Percentiles rank a stretch among this genome's conserved stretches.
These are phyloP conservation scores for Gasterosteus nipponicus DNA, from an alignment of 2,113 vertebrate genomes.

Conservation along the genomic window DNA sequence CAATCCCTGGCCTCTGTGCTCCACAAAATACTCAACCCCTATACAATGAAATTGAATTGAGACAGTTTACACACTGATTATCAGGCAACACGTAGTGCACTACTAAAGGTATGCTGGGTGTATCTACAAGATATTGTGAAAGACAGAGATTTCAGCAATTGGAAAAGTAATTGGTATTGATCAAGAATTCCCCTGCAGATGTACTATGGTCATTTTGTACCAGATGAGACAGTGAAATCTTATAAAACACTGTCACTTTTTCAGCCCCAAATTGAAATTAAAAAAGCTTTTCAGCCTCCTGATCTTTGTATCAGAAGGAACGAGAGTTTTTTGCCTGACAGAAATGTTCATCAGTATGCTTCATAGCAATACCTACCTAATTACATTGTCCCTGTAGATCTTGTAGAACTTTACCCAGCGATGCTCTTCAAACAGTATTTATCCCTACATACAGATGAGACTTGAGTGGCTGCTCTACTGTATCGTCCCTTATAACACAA, in stretches of 20 bases:
- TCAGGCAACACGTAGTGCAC: not conserved
- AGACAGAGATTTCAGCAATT: slow-evolving; percentile 5
- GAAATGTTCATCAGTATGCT: not conserved
- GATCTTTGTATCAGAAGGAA: not conserved
- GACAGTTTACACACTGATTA: not conserved
- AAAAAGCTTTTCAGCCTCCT: slow-evolving; percentile 5
- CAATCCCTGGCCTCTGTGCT: not conserved
- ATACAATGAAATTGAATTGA: not conserved
- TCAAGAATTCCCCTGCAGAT: not conserved
- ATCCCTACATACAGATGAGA: slow-evolving; percentile 23
- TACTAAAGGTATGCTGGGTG: not conserved
- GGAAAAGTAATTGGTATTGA: not conserved
- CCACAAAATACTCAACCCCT: not conserved
- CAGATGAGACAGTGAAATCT: not conserved
- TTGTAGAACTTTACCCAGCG: not conserved
- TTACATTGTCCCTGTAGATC: not conserved
- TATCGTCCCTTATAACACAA: slow-evolving; percentile 42
- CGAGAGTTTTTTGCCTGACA: not conserved
- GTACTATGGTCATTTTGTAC: not conserved
- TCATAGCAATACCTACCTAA: not conserved
- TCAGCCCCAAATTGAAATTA: not conserved
- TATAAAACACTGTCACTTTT: not conserved
- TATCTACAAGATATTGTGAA: too few relatives aligned
- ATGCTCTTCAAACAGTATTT: slow-evolving; percentile 27
- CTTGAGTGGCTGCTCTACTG: slow-evolving; percentile 39